phyloP scores from a whole-genome alignment of 2,113 vertebrate genomes.

The Paramisgurnus dabryanus region DNA sequence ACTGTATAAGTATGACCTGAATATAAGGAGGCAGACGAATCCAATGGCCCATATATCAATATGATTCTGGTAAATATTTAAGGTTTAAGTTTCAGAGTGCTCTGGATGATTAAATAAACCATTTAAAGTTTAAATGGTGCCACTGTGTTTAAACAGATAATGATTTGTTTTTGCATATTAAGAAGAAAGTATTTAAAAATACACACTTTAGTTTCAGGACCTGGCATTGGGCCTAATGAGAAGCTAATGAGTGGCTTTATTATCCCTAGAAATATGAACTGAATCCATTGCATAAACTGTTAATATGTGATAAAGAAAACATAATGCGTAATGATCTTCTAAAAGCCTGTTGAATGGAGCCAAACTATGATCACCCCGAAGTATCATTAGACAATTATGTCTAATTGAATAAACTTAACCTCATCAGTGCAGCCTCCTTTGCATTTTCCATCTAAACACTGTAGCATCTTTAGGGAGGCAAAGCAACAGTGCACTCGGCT shows the following conservation, averaged over 20 bases:
- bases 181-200: too few relatives aligned
- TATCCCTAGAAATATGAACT: background rate
- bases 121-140: too few relatives aligned
- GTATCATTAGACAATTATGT: constrained; percentile 16
- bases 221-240: background rate
- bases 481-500: background rate
- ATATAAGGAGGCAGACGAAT: background rate
- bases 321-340: background rate
- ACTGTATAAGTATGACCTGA: background rate
- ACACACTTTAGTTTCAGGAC: background rate
- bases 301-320: background rate
- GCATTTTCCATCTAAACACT: constrained; percentile 23
- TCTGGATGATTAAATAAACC: too few relatives aligned
- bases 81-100: too few relatives aligned
- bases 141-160: too few relatives aligned
- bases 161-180: too few relatives aligned
- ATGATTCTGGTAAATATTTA: background rate
- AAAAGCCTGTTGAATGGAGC: constrained; percentile 11
- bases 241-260: background rate
- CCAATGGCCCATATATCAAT: background rate
- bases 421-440: constrained; percentile 4
- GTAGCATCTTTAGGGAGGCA: constrained; percentile 12
- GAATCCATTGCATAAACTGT: background rate
- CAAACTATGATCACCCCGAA: constrained; percentile 6
- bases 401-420: constrained; percentile 20